phyloP scores from a whole-genome alignment of 2,888 invertebrate species.

The Campoplex nolae region DNA sequence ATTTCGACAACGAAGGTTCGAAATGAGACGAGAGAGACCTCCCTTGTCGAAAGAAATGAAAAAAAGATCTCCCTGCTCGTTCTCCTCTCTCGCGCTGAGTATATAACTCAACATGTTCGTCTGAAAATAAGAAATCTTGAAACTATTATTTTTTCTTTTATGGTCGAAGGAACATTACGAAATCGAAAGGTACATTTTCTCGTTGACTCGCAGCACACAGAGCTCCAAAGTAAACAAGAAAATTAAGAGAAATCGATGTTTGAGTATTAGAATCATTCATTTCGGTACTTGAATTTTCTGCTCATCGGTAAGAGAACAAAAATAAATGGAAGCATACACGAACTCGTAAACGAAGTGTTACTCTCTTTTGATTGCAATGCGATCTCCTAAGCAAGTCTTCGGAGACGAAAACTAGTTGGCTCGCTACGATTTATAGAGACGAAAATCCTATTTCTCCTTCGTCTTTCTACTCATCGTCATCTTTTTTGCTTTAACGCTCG shows the following conservation, averaged over 20 bases:
- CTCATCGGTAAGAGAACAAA: neutral
- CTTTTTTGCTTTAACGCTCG: slow-evolving; percentile 29
- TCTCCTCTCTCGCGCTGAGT: slow-evolving; percentile 4
- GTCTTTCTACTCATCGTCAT: slow-evolving; percentile 22
- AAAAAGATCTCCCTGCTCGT: slow-evolving; percentile 9
- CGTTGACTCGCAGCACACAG: neutral
- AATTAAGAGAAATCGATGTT: neutral
- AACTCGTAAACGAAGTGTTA: slow-evolving; percentile 39
- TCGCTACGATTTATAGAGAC: slow-evolving; percentile 33
- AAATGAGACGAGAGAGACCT: slow-evolving; percentile 64
- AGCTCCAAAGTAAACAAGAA: neutral
- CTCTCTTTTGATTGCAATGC: neutral
- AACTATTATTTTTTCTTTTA: slow-evolving; percentile 11
- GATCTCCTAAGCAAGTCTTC: slow-evolving; percentile 36
- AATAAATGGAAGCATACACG: neutral
- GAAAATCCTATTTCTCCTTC: slow-evolving; percentile 41
- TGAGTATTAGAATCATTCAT: neutral
- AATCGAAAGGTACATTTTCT: neutral
- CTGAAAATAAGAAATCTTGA: slow-evolving; percentile 26
- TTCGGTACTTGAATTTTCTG: neutral
- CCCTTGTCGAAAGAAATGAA: slow-evolving; percentile 63
- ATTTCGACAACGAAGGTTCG: slow-evolving; percentile 50
- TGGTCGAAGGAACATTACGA: slow-evolving; percentile 15
- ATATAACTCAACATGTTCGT: slow-evolving; percentile 38
- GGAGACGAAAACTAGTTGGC: slow-evolving; percentile 4